A percentile compares a stretch with the other conserved stretches of the same genome.
Conservation (phyloP, 1,140 invertebrate species). For the Rhopalosiphum maidis region DNA sequence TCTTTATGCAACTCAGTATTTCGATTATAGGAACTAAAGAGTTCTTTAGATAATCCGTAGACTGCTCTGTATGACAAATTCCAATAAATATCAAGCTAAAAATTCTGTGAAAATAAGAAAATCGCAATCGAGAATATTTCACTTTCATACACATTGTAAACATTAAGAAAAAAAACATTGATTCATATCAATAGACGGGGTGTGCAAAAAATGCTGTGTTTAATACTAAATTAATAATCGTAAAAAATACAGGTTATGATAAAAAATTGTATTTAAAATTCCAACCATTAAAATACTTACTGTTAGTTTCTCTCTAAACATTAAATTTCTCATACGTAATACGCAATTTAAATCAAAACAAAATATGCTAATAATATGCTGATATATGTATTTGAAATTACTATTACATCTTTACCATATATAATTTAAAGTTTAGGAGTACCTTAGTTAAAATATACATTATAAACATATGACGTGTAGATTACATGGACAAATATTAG, state of each 20-base stretch:
- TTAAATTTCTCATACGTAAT: background rate
- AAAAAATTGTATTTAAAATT: background rate
- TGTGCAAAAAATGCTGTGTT: background rate
- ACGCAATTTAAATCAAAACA: background rate
- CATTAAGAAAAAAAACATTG: background rate
- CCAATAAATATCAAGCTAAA: background rate
- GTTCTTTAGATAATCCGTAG: too few relatives aligned
- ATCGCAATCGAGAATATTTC: background rate
- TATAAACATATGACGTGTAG: background rate
- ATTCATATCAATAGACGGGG: background rate
- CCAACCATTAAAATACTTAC: background rate
- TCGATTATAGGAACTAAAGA: too few relatives aligned
- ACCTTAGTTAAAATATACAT: background rate
- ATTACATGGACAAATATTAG: background rate
- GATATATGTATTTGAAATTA: constrained; percentile 4
- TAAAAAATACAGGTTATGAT: constrained; percentile 16
- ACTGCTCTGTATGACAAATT: too few relatives aligned
- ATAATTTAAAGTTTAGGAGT: background rate
- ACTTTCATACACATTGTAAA: background rate
- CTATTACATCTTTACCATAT: background rate
- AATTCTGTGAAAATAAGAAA: background rate
- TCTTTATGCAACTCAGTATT: too few relatives aligned
- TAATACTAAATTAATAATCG: background rate
- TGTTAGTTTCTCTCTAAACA: background rate
- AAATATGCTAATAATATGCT: constrained; percentile 18